A percentile compares a stretch with the other conserved stretches of the same genome.
Conservation (phyloP, 2,113 vertebrate species). For the Phyllostomus hastatus region DNA sequence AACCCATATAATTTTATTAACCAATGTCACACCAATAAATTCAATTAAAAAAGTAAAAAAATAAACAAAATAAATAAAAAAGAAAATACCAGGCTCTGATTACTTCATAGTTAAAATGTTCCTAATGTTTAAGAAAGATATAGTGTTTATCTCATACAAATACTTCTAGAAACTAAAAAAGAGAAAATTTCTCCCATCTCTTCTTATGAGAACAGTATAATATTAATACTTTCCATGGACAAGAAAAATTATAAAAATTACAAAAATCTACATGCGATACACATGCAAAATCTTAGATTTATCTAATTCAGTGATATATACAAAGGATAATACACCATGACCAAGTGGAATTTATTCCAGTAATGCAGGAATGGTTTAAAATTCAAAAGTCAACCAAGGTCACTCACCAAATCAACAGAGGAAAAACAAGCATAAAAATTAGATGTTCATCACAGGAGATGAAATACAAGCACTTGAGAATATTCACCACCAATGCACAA, state of each 20-base stretch:
- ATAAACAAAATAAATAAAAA: not conserved
- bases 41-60: not conserved
- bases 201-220: not conserved
- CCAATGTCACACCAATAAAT: not conserved
- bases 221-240: not conserved
- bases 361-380: not conserved
- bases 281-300: not conserved
- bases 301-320: not conserved
- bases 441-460: not conserved
- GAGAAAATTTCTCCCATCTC: not conserved
- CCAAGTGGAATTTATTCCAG: not conserved
- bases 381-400: not conserved
- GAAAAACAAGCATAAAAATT: not conserved
- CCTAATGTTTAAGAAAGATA: not conserved
- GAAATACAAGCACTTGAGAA: not conserved
- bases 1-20: not conserved
- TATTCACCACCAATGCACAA: not conserved
- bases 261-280: not conserved
- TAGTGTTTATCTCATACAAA: not conserved
- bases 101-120: not conserved
- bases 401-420: not conserved
- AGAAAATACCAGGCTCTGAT: not conserved
- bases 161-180: not conserved
- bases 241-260: not conserved
- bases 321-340: not conserved